Evolutionary conservation across 2,113 vertebrate species (phyloP), one percentile per base, ranked within the genome.

Genomic region (Rynchops niger): DNA sequence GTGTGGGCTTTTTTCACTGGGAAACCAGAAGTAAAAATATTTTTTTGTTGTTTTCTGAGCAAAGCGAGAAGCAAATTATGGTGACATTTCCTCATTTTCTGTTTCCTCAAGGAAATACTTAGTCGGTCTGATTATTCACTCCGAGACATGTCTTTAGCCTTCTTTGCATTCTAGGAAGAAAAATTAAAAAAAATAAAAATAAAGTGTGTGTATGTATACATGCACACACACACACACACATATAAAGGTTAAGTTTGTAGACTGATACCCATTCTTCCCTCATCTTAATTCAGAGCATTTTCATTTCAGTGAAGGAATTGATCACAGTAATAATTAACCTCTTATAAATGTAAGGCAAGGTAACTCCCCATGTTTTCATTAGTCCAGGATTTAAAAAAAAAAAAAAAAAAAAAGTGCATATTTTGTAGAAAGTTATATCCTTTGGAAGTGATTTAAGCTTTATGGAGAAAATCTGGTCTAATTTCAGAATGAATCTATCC

Each of bases 161-260:
- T 76, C 80, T 89, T 90, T 79, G 93, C 81, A 72, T 93, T 97
- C 95, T 91, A 95, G 83, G 88, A 93, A 96, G 86, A 76, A 70
- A 94, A 71, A 55, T 15, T 18, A 17, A 45, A 34, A 47, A 67
- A 81, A 77, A 42, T 8, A 95, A 42, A 47, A 47, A 42, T 12
- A 30, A 47, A 25, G 5, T 45, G 4, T 13, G 10, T 26, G 7
- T 30, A 4, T 45, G 1, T 14, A 8, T 9, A 52, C 3, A 42
- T 1, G 42, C 3, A 58, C 3, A 30, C 9, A 61, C 8, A 42
- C 18, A 38, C 5, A 78, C 1, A 23, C 2, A 32, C 5, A 32
- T 14, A 32, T 9, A 17, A 3, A 38, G 20, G 43, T 20, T 8
- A 34, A 29, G 22, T 53, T 25, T 78, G 5, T 74, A 26, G 12